These are phyloP conservation scores for Ophiodon elongatus DNA, from an alignment of 2,113 vertebrate species.

Conservation along the genomic window DNA sequence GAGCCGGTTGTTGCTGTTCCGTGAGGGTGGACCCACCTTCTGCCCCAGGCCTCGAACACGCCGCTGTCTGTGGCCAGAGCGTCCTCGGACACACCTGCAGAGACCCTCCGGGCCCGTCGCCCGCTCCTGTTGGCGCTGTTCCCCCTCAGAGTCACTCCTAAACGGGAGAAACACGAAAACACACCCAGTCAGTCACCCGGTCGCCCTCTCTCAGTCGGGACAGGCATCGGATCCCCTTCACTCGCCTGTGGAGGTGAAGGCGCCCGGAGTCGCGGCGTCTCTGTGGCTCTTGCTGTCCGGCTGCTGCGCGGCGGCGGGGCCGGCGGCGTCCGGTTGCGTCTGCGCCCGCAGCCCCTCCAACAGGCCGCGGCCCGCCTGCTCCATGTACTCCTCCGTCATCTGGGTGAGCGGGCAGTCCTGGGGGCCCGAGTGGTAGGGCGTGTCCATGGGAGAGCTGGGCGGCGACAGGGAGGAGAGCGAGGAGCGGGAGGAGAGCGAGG, in stretches of 20 bases:
- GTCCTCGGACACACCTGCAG: slow-evolving; percentile 93
- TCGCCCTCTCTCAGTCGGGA: not conserved
- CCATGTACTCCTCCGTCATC: slow-evolving; percentile 93
- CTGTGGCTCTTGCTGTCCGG: slow-evolving; percentile 87
- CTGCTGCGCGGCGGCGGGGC: slow-evolving; percentile 64
- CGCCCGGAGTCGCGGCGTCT: slow-evolving; percentile 83
- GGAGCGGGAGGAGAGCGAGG: slow-evolving; percentile 94
- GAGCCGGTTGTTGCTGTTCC: not conserved
- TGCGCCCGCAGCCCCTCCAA: slow-evolving; percentile 89
- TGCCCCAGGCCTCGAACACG: slow-evolving; percentile 96
- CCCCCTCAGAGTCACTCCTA: slow-evolving; percentile 92
- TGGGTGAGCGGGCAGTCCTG: slow-evolving; percentile 92
- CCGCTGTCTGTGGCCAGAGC: slow-evolving; percentile 97
- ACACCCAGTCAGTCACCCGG: not conserved
- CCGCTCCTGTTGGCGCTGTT: slow-evolving; percentile 89
- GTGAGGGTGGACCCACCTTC: slow-evolving; percentile 88
- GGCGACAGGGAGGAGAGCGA: slow-evolving; percentile 96
- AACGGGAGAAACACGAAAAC: slow-evolving; percentile 5
- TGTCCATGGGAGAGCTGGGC: slow-evolving; percentile 96
- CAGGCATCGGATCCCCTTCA: not conserved
- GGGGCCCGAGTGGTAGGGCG: slow-evolving; percentile 90
- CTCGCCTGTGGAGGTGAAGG: slow-evolving; percentile 86
- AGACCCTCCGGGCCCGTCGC: slow-evolving; percentile 90
- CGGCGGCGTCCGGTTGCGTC: slow-evolving; percentile 50
- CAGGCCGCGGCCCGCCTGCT: slow-evolving; percentile 88